Evolutionary conservation across 2,797 vertebrate species (phyloP).

Genomic region (Crocodylus rhombifer): DNA sequence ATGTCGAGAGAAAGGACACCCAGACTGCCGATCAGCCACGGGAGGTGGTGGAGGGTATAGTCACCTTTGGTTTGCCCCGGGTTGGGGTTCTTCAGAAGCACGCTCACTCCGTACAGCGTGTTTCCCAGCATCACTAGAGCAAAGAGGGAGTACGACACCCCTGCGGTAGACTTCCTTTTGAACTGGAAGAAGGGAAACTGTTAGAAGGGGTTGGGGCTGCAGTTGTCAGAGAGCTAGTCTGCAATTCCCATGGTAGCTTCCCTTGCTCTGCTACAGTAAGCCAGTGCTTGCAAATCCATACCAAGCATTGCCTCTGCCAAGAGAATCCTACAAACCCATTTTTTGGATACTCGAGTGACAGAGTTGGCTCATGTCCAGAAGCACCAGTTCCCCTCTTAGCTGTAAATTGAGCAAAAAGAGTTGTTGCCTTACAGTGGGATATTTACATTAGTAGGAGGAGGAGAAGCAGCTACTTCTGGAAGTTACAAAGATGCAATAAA

Average conservation of each 20-base stretch:
- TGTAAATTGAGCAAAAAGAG: background rate
- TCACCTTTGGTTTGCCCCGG: slow-evolving; percentile 81
- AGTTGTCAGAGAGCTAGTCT: background rate
- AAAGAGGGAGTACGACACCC: slow-evolving; percentile 92
- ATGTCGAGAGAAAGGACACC: slow-evolving; percentile 91
- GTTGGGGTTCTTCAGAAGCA: slow-evolving; percentile 94
- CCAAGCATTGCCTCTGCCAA: background rate
- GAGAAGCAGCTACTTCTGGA: background rate
- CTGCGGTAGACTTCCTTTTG: slow-evolving; percentile 90
- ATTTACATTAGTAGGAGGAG: background rate
- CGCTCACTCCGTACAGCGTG: slow-evolving; percentile 88
- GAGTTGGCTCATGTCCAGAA: background rate
- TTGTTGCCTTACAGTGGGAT: background rate
- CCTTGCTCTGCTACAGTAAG: too few relatives aligned
- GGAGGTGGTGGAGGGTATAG: slow-evolving; percentile 93
- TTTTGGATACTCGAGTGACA: background rate
- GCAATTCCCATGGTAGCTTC: too few relatives aligned
- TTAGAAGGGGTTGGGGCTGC: background rate
- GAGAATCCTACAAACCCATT: background rate
- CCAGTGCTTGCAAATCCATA: background rate
- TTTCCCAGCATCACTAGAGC: slow-evolving; percentile 95
- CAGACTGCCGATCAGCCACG: slow-evolving; percentile 96
- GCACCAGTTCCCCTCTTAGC: background rate
- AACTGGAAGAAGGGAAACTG: slow-evolving; percentile 79
- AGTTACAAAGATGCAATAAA: background rate